Evolutionary conservation across 2,113 vertebrate species (phyloP), one percentile per base, ranked within the genome.

Genomic region (Sylvilagus bachmani): DNA sequence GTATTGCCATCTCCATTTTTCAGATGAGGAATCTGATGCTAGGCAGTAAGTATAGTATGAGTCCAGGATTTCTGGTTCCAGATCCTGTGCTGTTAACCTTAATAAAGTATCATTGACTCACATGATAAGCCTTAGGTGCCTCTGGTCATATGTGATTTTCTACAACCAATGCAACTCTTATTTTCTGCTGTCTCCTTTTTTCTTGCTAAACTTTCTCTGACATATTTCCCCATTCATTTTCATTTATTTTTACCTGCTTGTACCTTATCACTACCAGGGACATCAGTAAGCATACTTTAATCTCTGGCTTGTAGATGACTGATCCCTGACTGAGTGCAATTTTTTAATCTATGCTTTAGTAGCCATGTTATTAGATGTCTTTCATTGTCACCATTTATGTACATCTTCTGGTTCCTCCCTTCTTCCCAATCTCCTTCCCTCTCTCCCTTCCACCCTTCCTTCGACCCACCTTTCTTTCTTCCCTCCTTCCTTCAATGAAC

Each of bases 41-140:
- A 38, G 25, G 13, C 9, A 58, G 27, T 10, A 33, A 69, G 82
- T 12, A 10, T 55, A 33, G 27, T 58, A 1, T 53, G 33, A 61
- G 1, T 14, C 29, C 36, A 49, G 71, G 19, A 44, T 3, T 0
- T 7, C 3, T 36, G 19, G 24, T n/a, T 58, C 29, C n/a, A 5
- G 7, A 29, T 4, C 10, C 16, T 12, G 11, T 81, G n/a, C 2
- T 75, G 13, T 58, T 75, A 64, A 51, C 11, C 24, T 38, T 3
- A 36, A 16, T 2, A 8, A 29, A 6, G 2, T 7, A 0, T 51
- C 21, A 31, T 0, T 11, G 31, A 66, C 2, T 2, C 9, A 27
- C 2, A 2, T 21, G 27, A 75, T 9, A 25, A 22, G 27, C 29
- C 13, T 25, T 70, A 33, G 27, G 5, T 29, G 33, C 14, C 22